Percentiles rank a stretch among this genome's conserved stretches.
Evolutionary conservation across 2,888 invertebrate genomes (phyloP).

Genomic region (Heliconius ethilla): DNA sequence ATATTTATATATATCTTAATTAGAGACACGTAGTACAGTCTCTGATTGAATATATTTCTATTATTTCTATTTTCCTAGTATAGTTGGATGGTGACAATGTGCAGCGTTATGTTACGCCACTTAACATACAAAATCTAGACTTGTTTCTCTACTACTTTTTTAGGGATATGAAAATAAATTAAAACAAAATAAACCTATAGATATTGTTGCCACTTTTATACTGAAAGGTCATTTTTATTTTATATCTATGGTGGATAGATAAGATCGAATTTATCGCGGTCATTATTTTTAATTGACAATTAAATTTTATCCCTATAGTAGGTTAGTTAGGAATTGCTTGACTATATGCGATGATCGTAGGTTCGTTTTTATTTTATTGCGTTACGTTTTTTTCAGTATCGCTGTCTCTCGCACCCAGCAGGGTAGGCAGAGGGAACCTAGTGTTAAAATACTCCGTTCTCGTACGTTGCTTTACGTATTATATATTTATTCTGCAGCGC

Average conservation of each 20-base stretch:
- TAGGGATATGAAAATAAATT: not conserved
- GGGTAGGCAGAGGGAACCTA: not conserved
- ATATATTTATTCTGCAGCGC: too few species aligned
- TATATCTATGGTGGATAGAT: constrained; percentile 2
- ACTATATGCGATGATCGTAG: not conserved
- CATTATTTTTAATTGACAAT: constrained; percentile 14
- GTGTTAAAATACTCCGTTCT: not conserved
- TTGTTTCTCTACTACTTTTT: not conserved
- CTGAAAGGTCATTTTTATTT: not conserved
- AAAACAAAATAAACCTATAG: not conserved
- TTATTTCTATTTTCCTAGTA: too few species aligned
- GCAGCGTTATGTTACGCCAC: not conserved
- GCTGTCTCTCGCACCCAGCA: not conserved
- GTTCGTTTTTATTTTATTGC: not conserved
- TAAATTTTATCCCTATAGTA: constrained; percentile 3
- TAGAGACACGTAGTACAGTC: too few species aligned
- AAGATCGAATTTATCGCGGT: constrained; percentile 3
- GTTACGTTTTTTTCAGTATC: not conserved
- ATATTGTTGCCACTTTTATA: not conserved
- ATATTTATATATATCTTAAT: too few species aligned
- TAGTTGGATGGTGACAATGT: too few species aligned
- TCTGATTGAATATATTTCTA: too few species aligned
- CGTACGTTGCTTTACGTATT: too few species aligned
- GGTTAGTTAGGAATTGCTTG: not conserved
- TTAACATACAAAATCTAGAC: not conserved